Base-by-base conservation (phyloP, 2,888 invertebrate genomes). In the Diplazon laetatorius region DNA sequence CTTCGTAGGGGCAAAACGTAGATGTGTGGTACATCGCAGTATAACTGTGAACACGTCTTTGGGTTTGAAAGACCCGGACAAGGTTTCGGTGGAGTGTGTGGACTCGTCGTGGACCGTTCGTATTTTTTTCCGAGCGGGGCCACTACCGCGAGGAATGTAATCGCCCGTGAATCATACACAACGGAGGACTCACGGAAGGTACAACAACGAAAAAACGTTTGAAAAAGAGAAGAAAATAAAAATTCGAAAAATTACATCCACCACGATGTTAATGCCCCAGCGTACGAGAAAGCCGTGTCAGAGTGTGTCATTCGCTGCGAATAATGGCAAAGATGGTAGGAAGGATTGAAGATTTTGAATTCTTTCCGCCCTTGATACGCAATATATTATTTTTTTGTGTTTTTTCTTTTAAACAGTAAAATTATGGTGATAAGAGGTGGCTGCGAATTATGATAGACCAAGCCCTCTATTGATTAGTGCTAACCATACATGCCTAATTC, bases 1-100 rank as follows among this genome's bases (percentile, higher is more conserved):
- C 78, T 78, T 78, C 70, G 60, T 25, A 70, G 60, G 60, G 35
- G 22, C 42, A 25, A 3, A 16, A 52, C 52, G 46, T 16, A 35
- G 6, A 14, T 9, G 18, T 10, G n/a, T 63, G 35, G 39, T 52
- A 35, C 18, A 44, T n/a, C 46, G 44, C 76, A 14, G 10, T 39
- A n/a, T n/a, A n/a, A n/a, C n/a, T n/a, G 63, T 18, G 59, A 30
- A 37, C 9, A 30, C 48, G 12, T 18, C 16, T 39, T 30, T 22
- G 18, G 14, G 25, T 16, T 66, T 16, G n/a, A 42, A 30, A 57
- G 9, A 30, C 35, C 37, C 6, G 50, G 50, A 52, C 5, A n/a
- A n/a, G 9, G 14, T 1, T 12, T 2, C 22, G 5, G 16, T 12
- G 50, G n/a, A 25, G 50, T 22, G 50, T n/a, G n/a, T n/a, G n/a